These are phyloP conservation scores for Halcyon chelicuti DNA, from an alignment of 2,797 vertebrate species.

Conservation along the genomic window DNA sequence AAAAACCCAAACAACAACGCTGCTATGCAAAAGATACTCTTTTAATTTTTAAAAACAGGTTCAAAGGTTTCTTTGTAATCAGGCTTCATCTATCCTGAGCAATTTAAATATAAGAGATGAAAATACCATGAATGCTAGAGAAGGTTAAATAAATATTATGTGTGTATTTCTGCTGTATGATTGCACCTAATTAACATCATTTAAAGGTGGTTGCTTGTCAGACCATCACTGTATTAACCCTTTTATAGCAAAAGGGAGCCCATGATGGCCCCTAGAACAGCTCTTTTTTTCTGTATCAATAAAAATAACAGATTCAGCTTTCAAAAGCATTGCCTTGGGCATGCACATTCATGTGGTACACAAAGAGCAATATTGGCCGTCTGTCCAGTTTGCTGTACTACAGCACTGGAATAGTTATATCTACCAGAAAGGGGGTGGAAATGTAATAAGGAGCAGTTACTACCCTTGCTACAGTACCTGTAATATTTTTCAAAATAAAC, in stretches of 20 bases:
- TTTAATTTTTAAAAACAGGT: background rate
- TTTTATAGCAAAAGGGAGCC: background rate
- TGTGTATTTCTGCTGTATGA: background rate
- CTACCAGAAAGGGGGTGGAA: background rate
- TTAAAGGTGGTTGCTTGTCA: background rate
- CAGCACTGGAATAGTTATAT: background rate
- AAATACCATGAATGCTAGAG: background rate
- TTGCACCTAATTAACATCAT: background rate
- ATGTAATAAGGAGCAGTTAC: background rate
- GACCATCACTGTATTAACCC: background rate
- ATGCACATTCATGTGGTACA: background rate
- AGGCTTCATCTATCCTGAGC: background rate
- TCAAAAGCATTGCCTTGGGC: background rate
- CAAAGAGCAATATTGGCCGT: background rate
- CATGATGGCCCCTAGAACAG: background rate
- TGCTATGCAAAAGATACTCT: background rate
- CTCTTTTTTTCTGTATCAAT: background rate
- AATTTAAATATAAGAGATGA: background rate
- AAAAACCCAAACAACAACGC: too few species aligned
- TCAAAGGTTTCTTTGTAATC: background rate
- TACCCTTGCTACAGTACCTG: background rate
- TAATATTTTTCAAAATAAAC: slow-evolving; percentile 15
- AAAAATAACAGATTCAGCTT: background rate
- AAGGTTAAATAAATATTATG: background rate
- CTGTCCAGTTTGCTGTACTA: background rate